Base-by-base conservation (phyloP, 2,888 invertebrate genomes). In the Ennomos fuscantarius region DNA sequence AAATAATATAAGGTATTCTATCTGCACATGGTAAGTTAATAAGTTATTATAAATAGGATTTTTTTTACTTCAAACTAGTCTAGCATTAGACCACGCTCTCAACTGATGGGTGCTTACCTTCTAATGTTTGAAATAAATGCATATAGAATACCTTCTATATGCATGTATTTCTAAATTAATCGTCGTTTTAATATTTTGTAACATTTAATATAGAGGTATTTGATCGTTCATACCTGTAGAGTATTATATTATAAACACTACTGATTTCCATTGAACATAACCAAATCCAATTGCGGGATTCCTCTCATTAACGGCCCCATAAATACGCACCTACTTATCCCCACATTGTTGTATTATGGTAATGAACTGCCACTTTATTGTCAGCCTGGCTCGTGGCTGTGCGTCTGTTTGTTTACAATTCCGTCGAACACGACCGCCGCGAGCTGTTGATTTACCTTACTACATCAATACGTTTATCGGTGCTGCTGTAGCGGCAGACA, bases 351-450 rank as follows among this genome's bases (percentile, higher is more conserved):
- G 62, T 60, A 48, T 59, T 62, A 66, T 64, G 64, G 9, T 64
- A 62, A 64, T 64, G 56, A 59, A 47, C 55, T 39, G 50, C 39
- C 58, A 53, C 58, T 58, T 47, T 62, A 24, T 24, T 24, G 62
- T 62, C 66, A 59, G 56, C 48, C 46, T 53, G 54, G 58, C 59
- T 56, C 53, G 45, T 55, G 50, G 34, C 39, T 55, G 62, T 61
- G 55, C 53, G 62, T 62, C 43, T 64, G 62, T 66, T 62, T 62
- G 58, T 55, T 59, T 55, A 60, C 55, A 57, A 63, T 63, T 63
- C 42, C 55, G 62, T 55, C 49, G 60, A 57, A 54, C 57, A 63
- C 44, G 0, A 24, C 13, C 10, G 44, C 43, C 13, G 12, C 11
- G 41, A 12, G 36, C 41, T 10, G 33, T 35, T 37, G 42, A 51